Conservation (phyloP, 2,797 vertebrate species). For the Alectoris magna region DNA sequence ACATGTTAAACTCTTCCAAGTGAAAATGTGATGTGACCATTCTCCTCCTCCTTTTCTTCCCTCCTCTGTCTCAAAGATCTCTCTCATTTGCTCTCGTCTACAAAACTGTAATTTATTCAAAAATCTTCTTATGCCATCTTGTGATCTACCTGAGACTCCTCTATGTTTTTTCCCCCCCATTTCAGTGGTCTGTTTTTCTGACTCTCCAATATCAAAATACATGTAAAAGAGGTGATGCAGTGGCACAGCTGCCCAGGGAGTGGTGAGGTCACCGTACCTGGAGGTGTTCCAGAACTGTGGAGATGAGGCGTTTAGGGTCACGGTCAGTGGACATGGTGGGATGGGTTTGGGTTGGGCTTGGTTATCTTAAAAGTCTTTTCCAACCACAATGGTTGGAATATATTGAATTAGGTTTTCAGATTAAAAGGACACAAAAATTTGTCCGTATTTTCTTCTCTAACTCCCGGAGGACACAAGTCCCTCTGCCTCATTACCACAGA, state of each 20-base stretch:
- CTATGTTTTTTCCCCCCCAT: no score
- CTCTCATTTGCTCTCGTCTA: not conserved
- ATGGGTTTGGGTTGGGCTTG: no score
- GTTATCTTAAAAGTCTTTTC: no score
- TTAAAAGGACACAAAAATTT: not conserved
- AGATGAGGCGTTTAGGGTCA: no score
- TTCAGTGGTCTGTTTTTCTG: not conserved
- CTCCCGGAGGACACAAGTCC: not conserved
- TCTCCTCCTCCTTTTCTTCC: not conserved
- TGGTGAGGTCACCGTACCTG: no score
- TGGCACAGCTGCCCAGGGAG: no score
- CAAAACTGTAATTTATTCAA: not conserved
- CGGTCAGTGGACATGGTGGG: no score
- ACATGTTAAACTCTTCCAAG: not conserved
- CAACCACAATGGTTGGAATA: no score
- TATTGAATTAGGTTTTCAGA: not conserved
- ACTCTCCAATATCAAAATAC: not conserved
- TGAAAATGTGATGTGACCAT: not conserved
- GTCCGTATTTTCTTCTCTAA: not conserved
- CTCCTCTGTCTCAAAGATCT: not conserved
- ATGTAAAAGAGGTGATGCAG: fast-evolving
- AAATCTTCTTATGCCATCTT: not conserved
- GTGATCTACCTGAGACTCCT: not conserved
- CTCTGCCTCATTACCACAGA: not conserved
- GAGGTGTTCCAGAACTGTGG: no score